Evolutionary conservation across 2,113 vertebrate species (phyloP).

Genomic region (Phylloscopus whistleri): DNA sequence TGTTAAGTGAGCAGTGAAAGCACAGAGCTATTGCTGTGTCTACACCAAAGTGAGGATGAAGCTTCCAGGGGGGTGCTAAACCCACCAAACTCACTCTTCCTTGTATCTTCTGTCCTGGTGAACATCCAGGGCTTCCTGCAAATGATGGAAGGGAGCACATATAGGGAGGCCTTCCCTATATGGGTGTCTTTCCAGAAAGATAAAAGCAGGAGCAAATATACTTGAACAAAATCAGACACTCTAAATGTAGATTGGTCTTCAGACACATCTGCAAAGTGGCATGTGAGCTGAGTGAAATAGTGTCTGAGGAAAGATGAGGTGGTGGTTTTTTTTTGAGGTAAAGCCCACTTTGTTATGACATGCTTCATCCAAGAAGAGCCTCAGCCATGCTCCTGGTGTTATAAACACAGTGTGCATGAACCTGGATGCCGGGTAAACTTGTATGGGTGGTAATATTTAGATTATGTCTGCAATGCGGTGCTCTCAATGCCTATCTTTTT

Average conservation of each 20-base stretch:
- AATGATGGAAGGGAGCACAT: background rate
- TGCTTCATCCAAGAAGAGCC: background rate
- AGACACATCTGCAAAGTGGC: background rate
- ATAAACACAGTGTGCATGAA: rapidly evolving
- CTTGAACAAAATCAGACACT: background rate
- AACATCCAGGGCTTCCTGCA: background rate
- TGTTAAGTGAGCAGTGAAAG: background rate
- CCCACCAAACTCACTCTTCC: background rate
- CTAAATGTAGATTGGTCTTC: background rate
- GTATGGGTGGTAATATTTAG: background rate
- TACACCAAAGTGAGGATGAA: background rate
- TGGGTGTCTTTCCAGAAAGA: background rate
- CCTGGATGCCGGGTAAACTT: rapidly evolving
- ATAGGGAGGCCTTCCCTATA: background rate
- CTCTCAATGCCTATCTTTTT: background rate
- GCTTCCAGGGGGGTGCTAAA: background rate
- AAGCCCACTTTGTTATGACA: rapidly evolving
- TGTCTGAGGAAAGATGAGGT: background rate
- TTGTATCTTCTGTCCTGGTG: background rate
- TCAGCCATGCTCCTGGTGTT: rapidly evolving
- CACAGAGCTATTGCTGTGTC: background rate
- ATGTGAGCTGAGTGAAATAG: background rate
- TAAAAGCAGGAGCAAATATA: background rate
- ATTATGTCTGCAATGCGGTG: rapidly evolving
- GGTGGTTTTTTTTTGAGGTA: background rate